Evolutionary conservation across 1,140 invertebrate species (phyloP), one percentile per base, ranked within the genome.

Genomic region (Dendroctonus valens): DNA sequence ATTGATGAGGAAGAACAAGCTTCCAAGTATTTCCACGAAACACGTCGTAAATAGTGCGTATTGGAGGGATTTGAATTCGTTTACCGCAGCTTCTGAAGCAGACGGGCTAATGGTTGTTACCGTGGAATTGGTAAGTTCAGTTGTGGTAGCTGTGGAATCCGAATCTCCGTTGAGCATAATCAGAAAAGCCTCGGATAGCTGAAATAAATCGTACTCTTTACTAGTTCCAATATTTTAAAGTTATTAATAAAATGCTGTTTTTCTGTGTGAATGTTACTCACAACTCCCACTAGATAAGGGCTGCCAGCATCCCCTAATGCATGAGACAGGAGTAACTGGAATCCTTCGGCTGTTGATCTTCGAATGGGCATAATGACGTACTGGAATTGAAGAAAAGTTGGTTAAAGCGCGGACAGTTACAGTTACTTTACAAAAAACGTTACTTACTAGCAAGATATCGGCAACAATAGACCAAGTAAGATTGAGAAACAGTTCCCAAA

Each of bases 381-480:
- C 92, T 96, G 79, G 41, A 67, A 52, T 42, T 12, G 7, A 55
- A n/a, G n/a, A n/a, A 53, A 40, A 46, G 9, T 57, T 37, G 11
- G 37, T 49, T 38, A 60, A 38, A 49, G 3, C 0, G 41, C 14
- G 49, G 37, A 41, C 0, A 14, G 9, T n/a, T 14, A 26, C n/a
- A 14, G 5, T 44, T 44, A 26, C 7, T 26, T 46, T 46, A 51
- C 0, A 26, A 39, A 60, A 51, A 48, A 0, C n/a, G 50, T 9
- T n/a, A 46, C 61, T 93, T 88, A 98, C 96, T 89, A 99, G 83
- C 71, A 99, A 82, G 69, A 99, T 97, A 81, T 99, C 97, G 53
- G 97, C 94, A 64, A 98, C 95, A 78, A 99, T 91, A 5, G 97
- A 91, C 97, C 97, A 99, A 77, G 97, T 98, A 62, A 99, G 84